These are phyloP conservation scores for Macrobrachium nipponense DNA, from an alignment of 1,140 invertebrate genomes.

Conservation along the genomic window DNA sequence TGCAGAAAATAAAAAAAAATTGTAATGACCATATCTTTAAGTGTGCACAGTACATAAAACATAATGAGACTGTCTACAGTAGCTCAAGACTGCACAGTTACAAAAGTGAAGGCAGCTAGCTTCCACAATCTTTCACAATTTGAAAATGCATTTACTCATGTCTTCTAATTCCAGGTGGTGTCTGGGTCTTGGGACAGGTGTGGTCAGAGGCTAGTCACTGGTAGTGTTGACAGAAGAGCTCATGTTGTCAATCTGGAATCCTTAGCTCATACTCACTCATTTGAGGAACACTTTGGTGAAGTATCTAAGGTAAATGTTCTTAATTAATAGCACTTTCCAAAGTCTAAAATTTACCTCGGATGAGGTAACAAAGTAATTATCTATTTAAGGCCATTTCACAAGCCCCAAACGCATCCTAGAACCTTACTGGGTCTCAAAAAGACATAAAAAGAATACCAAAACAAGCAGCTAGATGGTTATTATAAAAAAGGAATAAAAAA, in stretches of 20 bases:
- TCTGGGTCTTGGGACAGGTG: constrained; percentile 41
- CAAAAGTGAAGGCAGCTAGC: no score
- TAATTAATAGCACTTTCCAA: not conserved
- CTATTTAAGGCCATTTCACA: not conserved
- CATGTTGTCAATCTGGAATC: constrained; percentile 23
- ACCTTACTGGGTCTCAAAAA: no score
- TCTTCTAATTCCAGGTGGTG: constrained; percentile 25
- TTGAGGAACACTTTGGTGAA: constrained; percentile 30
- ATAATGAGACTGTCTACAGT: no score
- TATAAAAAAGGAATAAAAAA: no score
- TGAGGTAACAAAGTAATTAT: not conserved
- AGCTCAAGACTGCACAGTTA: no score
- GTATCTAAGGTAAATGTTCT: constrained; percentile 26
- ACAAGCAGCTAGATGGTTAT: no score
- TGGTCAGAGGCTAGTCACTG: constrained; percentile 49
- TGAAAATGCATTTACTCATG: not conserved
- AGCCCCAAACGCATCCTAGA: no score
- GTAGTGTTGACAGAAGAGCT: constrained; percentile 43
- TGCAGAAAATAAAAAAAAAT: not conserved
- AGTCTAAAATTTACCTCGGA: not conserved
- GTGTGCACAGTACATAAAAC: no score
- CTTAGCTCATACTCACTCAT: constrained; percentile 28
- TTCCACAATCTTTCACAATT: not conserved
- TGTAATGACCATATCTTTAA: not conserved
- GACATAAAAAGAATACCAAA: no score